Evolutionary conservation across 1,140 invertebrate genomes (phyloP).

Genomic region (Papilio glaucus): DNA sequence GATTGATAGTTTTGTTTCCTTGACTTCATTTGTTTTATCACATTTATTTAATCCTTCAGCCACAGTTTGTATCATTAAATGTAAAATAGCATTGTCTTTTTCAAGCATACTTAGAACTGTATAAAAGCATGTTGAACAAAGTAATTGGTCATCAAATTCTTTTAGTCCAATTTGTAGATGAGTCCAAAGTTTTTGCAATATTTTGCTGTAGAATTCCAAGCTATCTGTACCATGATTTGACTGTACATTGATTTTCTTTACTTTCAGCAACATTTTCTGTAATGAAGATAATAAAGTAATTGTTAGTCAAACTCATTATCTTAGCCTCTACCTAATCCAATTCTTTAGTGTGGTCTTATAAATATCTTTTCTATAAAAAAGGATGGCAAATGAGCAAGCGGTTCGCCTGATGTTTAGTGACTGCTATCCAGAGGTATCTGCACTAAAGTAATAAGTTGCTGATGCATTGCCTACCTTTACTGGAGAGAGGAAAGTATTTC

Average conservation of each 20-base stretch:
- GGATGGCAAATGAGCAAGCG: too few relatives aligned
- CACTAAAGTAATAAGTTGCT: too few relatives aligned
- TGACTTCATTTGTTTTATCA: constrained; percentile 36
- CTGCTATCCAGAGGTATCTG: too few relatives aligned
- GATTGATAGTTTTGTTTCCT: constrained; percentile 41
- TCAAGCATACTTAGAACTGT: constrained; percentile 52
- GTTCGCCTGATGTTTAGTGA: too few relatives aligned
- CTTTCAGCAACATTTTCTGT: constrained; percentile 58
- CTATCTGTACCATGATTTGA: constrained; percentile 29
- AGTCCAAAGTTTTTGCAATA: constrained; percentile 48
- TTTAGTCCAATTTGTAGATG: constrained; percentile 57
- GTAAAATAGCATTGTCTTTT: constrained; percentile 52
- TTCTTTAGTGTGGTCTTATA: too few relatives aligned
- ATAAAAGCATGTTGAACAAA: constrained; percentile 70
- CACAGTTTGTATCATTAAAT: constrained; percentile 51
- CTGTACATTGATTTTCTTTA: constrained; percentile 43
- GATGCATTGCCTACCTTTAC: too few relatives aligned
- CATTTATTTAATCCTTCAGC: constrained; percentile 47
- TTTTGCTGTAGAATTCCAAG: constrained; percentile 44
- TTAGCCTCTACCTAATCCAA: too few relatives aligned
- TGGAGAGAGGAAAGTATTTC: too few relatives aligned
- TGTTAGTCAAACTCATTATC: neutral
- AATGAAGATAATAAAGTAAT: constrained; percentile 43
- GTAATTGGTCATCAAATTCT: constrained; percentile 69
- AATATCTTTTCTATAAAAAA: too few relatives aligned